A percentile compares a stretch with the other conserved stretches of the same genome.
Conservation (phyloP, 1,140 invertebrate genomes). For the Drosophila malerkotliana region DNA sequence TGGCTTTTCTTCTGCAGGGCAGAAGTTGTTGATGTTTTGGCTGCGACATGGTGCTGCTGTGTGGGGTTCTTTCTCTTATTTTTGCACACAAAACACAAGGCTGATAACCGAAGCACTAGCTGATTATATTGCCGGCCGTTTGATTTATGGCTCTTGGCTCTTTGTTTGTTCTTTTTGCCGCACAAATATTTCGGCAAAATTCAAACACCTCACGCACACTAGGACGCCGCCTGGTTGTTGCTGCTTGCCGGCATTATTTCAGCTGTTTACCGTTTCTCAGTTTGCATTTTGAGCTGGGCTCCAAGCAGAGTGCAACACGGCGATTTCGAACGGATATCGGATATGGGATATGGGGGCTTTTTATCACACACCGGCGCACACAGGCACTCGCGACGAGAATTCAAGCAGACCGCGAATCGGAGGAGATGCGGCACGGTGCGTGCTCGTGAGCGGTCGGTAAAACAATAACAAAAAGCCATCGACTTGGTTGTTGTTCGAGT, state of each 20-base stretch:
- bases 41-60: constrained; percentile 13
- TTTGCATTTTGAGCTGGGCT: constrained; percentile 47
- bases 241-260: constrained; percentile 56
- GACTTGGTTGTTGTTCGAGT: too few relatives aligned
- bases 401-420: constrained; percentile 25
- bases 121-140: constrained; percentile 23
- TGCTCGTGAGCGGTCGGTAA: constrained; percentile 8
- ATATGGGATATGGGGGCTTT: not conserved
- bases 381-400: constrained; percentile 5
- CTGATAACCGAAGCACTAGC: constrained; percentile 1
- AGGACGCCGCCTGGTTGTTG: constrained; percentile 50
- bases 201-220: constrained; percentile 49
- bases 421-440: constrained; percentile 24
- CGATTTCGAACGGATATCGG: not conserved
- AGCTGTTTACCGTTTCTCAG: constrained; percentile 36
- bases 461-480: constrained; percentile 1
- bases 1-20: constrained; percentile 49
- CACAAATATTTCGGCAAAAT: constrained; percentile 54
- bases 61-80: constrained; percentile 30
- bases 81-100: constrained; percentile 4
- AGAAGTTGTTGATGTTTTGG: constrained; percentile 32
- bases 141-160: constrained; percentile 37
- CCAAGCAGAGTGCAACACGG: constrained; percentile 33
- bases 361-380: constrained; percentile 27
- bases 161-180: constrained; percentile 44